Conservation (phyloP, 2,888 invertebrate genomes). For the Nymphalis urticae region DNA sequence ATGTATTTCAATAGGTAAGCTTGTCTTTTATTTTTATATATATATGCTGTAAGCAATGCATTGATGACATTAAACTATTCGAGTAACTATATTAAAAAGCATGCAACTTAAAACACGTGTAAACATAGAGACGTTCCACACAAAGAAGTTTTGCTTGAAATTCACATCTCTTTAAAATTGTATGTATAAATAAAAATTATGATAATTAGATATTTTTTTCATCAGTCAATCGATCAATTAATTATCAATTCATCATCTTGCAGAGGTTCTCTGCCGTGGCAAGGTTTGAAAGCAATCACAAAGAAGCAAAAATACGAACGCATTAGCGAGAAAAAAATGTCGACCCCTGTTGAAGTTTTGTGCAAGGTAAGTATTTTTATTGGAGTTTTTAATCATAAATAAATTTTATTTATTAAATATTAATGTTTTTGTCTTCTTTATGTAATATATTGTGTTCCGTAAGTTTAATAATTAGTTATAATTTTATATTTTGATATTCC, state of each 20-base stretch:
- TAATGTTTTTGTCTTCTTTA: too few species aligned
- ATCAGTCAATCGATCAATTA: neutral
- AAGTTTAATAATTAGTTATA: too few species aligned
- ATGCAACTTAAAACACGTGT: too few species aligned
- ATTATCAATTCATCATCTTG: conserved; percentile 9
- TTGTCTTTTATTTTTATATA: neutral
- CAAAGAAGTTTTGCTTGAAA: too few species aligned
- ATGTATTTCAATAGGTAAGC: conserved; percentile 96
- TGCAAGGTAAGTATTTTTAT: conserved; percentile 87
- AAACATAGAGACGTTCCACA: too few species aligned
- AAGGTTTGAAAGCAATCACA: conserved; percentile 97
- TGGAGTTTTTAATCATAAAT: neutral
- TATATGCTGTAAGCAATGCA: neutral
- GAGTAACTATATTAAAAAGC: too few species aligned
- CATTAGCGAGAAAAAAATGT: conserved; percentile 99
- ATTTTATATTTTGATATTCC: neutral
- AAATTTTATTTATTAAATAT: too few species aligned
- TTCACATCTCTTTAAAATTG: too few species aligned
- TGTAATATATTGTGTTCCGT: too few species aligned
- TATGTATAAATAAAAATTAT: neutral
- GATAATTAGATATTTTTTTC: neutral
- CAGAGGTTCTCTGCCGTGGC: conserved; percentile 97
- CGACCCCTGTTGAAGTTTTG: conserved; percentile 97
- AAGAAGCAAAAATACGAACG: conserved; percentile 99
- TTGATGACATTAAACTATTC: neutral